phyloP scores from a whole-genome alignment of 2,888 invertebrate species.

The Lysandra coridon region DNA sequence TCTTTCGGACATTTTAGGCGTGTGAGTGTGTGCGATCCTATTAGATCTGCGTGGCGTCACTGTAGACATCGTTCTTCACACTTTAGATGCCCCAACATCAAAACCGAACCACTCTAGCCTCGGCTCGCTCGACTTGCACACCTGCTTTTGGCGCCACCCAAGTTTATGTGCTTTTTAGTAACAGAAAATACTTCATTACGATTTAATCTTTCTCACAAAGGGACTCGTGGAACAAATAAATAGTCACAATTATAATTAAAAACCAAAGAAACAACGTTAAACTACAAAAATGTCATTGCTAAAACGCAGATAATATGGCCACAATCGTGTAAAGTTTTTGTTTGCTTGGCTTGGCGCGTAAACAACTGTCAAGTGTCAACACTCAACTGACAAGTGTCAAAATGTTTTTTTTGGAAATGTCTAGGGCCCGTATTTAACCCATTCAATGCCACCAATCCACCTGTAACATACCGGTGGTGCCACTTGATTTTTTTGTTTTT shows the following conservation, averaged over 20 bases:
- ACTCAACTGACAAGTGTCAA: too few relatives aligned
- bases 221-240: neutral
- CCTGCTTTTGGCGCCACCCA: constrained; percentile 41
- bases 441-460: too few relatives aligned
- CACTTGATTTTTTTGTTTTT: too few relatives aligned
- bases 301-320: constrained; percentile 43
- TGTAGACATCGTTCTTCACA: constrained; percentile 56
- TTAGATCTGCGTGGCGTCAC: constrained; percentile 67
- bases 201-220: neutral
- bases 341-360: constrained; percentile 75
- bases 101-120: neutral
- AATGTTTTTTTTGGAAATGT: too few relatives aligned
- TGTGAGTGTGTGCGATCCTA: constrained; percentile 65
- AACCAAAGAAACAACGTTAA: neutral
- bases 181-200: neutral
- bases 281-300: neutral
- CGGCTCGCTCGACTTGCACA: constrained; percentile 29
- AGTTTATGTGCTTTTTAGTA: neutral
- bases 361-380: constrained; percentile 65
- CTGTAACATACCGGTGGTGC: too few relatives aligned
- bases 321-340: constrained; percentile 63
- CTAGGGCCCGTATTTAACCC: too few relatives aligned
- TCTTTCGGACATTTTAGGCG: constrained; percentile 82
- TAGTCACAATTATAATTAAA: neutral
- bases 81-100: neutral